Conservation (phyloP, 92 coral and sea anemone species). For the Siderastrea radians region DNA sequence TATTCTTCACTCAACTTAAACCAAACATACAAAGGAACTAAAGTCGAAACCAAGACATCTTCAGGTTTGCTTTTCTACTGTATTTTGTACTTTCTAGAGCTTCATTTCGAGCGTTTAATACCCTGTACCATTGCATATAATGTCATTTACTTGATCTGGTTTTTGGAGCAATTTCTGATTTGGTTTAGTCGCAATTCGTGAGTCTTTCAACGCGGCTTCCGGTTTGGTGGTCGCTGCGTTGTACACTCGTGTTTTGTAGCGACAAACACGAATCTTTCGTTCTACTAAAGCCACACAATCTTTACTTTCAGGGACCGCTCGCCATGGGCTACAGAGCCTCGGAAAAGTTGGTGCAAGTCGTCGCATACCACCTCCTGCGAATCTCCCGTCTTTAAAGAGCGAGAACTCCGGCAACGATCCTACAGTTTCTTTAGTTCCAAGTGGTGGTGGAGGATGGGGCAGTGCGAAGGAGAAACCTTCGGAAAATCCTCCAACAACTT, state of each 20-base stretch:
- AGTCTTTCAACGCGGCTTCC: conserved; percentile 38
- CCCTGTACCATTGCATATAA: not conserved
- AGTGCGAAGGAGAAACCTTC: conserved; percentile 93
- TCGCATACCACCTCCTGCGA: conserved; percentile 99
- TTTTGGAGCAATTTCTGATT: not conserved
- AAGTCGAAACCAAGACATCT: conserved; percentile 98
- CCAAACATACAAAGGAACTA: conserved; percentile 99
- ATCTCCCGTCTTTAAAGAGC: conserved; percentile 98
- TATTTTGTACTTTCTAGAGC: not conserved
- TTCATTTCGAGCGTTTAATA: not conserved
- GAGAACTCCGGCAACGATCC: conserved; percentile 99
- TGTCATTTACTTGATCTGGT: not conserved
- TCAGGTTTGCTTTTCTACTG: conserved; percentile 83
- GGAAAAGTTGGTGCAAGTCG: conserved; percentile 99
- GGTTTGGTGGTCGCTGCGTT: conserved; percentile 43
- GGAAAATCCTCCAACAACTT: conserved; percentile 59
- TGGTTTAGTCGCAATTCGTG: conserved; percentile 31
- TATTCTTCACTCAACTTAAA: conserved; percentile 99
- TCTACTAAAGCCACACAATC: not conserved
- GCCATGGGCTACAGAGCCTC: conserved; percentile 99
- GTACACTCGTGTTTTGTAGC: conserved; percentile 37
- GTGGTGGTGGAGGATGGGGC: conserved; percentile 99
- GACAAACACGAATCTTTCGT: conserved; percentile 2
- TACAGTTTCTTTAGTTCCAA: conserved; percentile 98
- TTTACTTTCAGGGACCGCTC: conserved; percentile 83